Evolutionary conservation across 2,113 vertebrate genomes (phyloP).

Genomic region (Herpetotheres cachinnans): DNA sequence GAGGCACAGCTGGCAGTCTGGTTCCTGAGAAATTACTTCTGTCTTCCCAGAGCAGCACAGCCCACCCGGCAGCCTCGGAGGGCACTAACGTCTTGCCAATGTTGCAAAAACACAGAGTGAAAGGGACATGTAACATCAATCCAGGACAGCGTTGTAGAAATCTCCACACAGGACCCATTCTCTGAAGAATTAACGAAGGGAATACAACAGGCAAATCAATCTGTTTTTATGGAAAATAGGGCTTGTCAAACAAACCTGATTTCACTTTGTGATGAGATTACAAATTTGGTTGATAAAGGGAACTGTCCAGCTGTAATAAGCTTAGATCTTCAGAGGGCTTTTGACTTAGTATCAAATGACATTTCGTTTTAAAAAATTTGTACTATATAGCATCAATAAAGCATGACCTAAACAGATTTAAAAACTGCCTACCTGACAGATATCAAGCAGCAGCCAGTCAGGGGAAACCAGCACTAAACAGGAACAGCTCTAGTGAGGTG

Average conservation of each 20-base stretch:
- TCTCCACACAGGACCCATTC: neutral
- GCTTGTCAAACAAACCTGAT: conserved; percentile 43
- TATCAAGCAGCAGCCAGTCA: neutral
- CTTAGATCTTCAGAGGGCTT: neutral
- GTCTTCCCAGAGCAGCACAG: neutral
- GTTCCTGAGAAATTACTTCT: neutral
- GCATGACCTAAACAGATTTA: neutral
- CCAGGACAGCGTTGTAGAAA: neutral
- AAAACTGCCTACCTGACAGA: neutral
- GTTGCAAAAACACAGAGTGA: neutral
- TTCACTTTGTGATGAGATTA: conserved; percentile 22
- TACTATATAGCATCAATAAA: neutral
- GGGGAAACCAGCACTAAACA: neutral
- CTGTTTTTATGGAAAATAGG: neutral
- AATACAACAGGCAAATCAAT: neutral
- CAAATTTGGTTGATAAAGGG: conserved; percentile 39
- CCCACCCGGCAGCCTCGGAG: neutral
- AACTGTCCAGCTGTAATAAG: conserved; percentile 33
- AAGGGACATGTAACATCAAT: neutral
- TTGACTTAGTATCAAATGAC: conserved; percentile 7
- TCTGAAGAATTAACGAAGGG: neutral
- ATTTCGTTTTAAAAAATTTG: neutral
- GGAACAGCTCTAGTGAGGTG: neutral
- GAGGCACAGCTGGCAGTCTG: neutral
- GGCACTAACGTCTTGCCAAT: neutral